A percentile compares a stretch with the other conserved stretches of the same genome.
These are phyloP conservation scores for Camponotus fellah DNA, from an alignment of 2,888 invertebrate species.

Conservation along the genomic window DNA sequence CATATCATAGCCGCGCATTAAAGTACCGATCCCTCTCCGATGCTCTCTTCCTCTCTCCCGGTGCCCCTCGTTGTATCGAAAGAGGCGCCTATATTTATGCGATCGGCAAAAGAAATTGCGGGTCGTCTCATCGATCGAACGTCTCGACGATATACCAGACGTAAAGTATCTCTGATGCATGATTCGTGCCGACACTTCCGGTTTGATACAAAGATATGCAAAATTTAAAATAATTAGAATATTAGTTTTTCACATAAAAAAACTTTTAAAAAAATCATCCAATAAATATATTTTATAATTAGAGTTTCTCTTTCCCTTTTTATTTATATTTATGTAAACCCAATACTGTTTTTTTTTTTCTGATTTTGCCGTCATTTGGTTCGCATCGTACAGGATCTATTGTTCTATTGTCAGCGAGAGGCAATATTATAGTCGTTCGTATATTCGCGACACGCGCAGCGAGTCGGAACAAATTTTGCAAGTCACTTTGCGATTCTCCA, in stretches of 20 bases:
- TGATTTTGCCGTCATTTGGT: background rate
- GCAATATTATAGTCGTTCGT: constrained; percentile 31
- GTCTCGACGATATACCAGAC: constrained; percentile 41
- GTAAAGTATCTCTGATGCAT: constrained; percentile 28
- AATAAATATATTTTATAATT: background rate
- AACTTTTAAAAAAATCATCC: background rate
- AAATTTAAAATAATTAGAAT: background rate
- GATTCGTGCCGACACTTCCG: constrained; percentile 42
- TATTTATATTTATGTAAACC: background rate
- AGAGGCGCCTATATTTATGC: constrained; percentile 78
- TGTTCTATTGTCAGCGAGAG: constrained; percentile 53
- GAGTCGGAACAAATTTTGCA: constrained; percentile 32
- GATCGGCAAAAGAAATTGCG: constrained; percentile 56
- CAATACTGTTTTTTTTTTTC: background rate
- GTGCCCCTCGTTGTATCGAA: constrained; percentile 65
- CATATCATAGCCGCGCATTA: constrained; percentile 82
- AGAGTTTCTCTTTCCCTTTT: background rate
- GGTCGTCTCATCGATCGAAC: constrained; percentile 66
- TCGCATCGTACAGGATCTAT: constrained; percentile 33
- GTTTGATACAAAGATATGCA: constrained; percentile 16
- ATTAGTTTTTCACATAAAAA: background rate
- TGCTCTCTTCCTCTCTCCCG: constrained; percentile 9
- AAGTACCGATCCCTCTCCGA: constrained; percentile 72
- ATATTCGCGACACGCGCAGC: constrained; percentile 21
- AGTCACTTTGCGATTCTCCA: constrained; percentile 41